phyloP scores from a whole-genome alignment of 2,797 vertebrate species.

The Parauchenoglanis ngamensis region DNA sequence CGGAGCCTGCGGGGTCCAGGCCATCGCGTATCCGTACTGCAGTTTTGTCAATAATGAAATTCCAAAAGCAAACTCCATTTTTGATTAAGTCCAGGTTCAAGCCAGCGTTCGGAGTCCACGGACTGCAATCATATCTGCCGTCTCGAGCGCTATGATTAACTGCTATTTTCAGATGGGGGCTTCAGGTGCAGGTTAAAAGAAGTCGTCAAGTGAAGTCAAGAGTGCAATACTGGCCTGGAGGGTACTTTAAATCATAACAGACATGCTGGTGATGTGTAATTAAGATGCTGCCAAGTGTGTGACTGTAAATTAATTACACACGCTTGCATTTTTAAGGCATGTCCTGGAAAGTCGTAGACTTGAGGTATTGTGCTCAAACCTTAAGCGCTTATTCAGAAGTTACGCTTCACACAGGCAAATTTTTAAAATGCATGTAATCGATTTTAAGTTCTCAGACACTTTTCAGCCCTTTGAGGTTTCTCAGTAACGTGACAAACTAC shows the following conservation, averaged over 20 bases:
- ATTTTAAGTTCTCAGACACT: background rate
- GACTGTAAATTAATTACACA: background rate
- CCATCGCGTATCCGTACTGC: conserved; percentile 1
- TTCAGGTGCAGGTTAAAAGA: conserved; percentile 33
- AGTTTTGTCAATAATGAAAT: conserved; percentile 55
- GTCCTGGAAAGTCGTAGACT: background rate
- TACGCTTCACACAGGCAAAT: too few species aligned
- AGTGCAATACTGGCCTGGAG: background rate
- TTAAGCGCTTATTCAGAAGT: background rate
- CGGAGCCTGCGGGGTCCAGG: conserved; percentile 20
- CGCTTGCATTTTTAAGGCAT: background rate
- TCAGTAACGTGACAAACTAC: background rate
- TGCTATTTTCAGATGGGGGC: conserved; percentile 28
- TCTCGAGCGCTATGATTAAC: conserved; percentile 20
- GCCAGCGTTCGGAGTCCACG: conserved; percentile 48
- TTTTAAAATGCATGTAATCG: background rate
- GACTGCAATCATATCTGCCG: conserved; percentile 37
- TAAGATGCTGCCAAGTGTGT: background rate
- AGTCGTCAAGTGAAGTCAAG: conserved; percentile 11
- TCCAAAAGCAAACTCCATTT: conserved; percentile 59
- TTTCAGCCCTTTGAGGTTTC: background rate
- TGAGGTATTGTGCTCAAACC: background rate
- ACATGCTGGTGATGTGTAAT: background rate
- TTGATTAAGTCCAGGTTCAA: conserved; percentile 70
- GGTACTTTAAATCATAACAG: background rate